Conservation (phyloP, 2,797 vertebrate species). For the Pantherophis vulpinus region DNA sequence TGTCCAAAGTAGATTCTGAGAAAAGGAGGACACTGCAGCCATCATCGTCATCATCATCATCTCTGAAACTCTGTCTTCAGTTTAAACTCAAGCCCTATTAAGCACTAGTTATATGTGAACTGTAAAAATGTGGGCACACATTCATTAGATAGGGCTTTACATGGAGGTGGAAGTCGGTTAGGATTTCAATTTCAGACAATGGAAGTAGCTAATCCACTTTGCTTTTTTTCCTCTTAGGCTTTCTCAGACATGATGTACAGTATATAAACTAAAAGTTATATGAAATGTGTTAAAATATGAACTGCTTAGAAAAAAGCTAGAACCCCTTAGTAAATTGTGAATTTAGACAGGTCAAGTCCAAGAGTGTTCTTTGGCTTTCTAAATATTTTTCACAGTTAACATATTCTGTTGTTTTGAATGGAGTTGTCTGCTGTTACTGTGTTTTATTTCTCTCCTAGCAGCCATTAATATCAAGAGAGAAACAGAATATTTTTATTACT, state of each 20-base stretch:
- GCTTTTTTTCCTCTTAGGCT: not conserved
- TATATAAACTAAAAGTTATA: not conserved
- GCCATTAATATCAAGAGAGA: not conserved
- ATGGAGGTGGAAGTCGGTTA: not conserved
- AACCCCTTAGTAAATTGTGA: not conserved
- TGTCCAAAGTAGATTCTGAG: not conserved
- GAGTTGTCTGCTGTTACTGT: not conserved
- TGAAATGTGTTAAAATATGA: not conserved
- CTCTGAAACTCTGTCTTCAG: not conserved
- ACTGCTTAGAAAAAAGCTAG: not conserved
- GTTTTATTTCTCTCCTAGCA: not conserved
- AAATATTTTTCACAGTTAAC: not conserved
- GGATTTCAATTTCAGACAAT: not conserved
- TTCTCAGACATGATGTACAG: not conserved
- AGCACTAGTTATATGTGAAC: not conserved
- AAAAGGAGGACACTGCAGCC: not conserved
- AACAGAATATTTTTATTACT: not conserved
- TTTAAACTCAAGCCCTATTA: not conserved
- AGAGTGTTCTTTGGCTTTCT: not conserved
- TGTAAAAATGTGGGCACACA: not conserved
- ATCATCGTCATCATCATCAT: not conserved
- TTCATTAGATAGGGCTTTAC: not conserved
- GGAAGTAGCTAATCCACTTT: not conserved
- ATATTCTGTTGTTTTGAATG: not conserved
- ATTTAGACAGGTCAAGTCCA: not conserved